Percentiles rank a stretch among this genome's conserved stretches.
Conservation (phyloP, 2,797 vertebrate species). For the Malacoraja senta region DNA sequence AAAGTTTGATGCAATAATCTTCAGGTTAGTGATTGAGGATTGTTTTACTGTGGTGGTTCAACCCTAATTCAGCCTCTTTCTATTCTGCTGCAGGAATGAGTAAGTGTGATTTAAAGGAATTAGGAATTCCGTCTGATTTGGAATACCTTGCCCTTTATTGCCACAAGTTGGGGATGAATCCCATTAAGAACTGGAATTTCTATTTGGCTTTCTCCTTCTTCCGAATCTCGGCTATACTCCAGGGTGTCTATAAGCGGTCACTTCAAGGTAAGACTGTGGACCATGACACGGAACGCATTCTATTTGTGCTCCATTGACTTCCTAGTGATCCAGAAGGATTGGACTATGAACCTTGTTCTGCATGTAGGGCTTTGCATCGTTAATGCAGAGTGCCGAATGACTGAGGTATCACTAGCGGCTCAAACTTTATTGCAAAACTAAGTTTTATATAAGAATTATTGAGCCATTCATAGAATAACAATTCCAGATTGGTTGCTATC, state of each 20-base stretch:
- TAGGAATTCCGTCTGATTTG: conserved; percentile 59
- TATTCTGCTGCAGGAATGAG: conserved; percentile 51
- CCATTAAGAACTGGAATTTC: conserved; percentile 59
- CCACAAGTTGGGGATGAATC: conserved; percentile 45
- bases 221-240: conserved; percentile 58
- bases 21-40: too few relatives aligned
- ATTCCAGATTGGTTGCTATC: background rate
- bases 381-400: background rate
- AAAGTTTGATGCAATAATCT: too few relatives aligned
- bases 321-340: background rate
- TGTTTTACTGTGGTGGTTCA: background rate
- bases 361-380: background rate
- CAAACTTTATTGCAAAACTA: background rate
- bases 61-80: conserved; percentile 33
- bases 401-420: background rate
- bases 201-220: conserved; percentile 72
- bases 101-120: conserved; percentile 45
- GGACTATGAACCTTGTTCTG: background rate
- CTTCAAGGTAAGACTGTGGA: conserved; percentile 54
- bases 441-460: background rate
- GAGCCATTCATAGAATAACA: background rate
- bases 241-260: conserved; percentile 50
- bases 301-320: background rate
- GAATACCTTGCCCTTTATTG: conserved; percentile 62
- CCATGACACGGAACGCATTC: background rate